Base-by-base conservation (phyloP, 2,113 vertebrate species). In the Rhadina sibilatrix region DNA sequence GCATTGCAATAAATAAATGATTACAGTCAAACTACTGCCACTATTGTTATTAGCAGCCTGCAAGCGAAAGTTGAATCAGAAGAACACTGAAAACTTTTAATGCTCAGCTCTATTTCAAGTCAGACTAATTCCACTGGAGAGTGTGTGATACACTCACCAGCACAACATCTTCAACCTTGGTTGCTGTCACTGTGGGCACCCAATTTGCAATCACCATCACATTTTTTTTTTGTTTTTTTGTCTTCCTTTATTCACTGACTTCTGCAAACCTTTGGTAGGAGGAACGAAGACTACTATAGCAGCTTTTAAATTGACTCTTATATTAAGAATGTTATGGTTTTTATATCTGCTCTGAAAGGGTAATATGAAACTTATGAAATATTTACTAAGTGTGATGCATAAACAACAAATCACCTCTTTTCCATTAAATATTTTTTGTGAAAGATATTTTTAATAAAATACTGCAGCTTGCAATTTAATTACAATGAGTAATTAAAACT, bases 401-500 rank as follows among this genome's bases (percentile, higher is more conserved):
- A 98, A 98, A 98, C 98, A 98, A 98, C 98, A 98, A 98, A 98
- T 98, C 97, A 97, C 96, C 97, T 96, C 98, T 97, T 98, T 98
- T 98, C 97, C 97, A 97, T 98, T 98, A 97, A 97, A 98, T 98
- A 97, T 98, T 97, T 98, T 95, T 98, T 95, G 96, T 88, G 90
- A 97, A 97, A 96, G 97, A 97, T 98, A 98, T 98, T 98, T 97
- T 98, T 94, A 97, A 98, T 98, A 98, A 98, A 98, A 98, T 98
- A 98, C 97, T 98, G 97, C 98, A 98, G 98, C 98, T 98, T 98
- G 97, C 97, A 97, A 98, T 98, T 98, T 99, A 99, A 99, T 99
- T 99, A 98, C 98, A 98, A 98, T 98, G 94, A 99, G 98, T 98
- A 99, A 99, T 99, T 99, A 99, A 99, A 99, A 99, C 99, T 99